Evolutionary conservation across 1,140 invertebrate species (phyloP).

Genomic region (Trichonephila inaurata): DNA sequence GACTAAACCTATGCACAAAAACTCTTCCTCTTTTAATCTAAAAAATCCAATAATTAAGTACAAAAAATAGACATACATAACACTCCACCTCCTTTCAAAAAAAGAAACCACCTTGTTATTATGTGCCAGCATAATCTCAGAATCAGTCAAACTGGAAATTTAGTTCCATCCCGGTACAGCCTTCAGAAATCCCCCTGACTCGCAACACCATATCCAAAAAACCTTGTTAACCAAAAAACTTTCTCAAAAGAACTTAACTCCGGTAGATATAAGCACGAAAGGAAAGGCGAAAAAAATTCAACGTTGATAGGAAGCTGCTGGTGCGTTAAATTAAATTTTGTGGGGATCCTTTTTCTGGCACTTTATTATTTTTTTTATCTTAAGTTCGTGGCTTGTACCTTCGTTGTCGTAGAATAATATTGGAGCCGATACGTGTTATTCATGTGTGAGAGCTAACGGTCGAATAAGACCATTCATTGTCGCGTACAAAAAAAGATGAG

Average conservation of each 20-base stretch:
- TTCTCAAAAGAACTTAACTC: conserved; percentile 67
- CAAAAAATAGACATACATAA: no score
- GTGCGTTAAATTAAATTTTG: conserved; percentile 76
- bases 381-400: conserved; percentile 73
- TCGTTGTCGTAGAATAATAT: conserved; percentile 61
- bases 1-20: no score
- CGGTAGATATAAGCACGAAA: conserved; percentile 53
- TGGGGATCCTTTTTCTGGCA: conserved; percentile 63
- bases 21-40: no score
- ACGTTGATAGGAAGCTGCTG: conserved; percentile 72
- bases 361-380: conserved; percentile 42
- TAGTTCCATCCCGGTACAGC: neutral
- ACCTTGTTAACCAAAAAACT: conserved; percentile 75
- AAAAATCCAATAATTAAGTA: no score
- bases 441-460: conserved; percentile 75
- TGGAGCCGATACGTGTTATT: conserved; percentile 65
- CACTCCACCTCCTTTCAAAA: no score
- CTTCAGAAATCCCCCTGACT: neutral
- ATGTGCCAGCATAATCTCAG: no score
- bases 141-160: conserved; percentile 29
- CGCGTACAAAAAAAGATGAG: conserved; percentile 20
- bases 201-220: conserved; percentile 69
- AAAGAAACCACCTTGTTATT: no score
- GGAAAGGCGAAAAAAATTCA: neutral
- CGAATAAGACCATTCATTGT: conserved; percentile 64